These are phyloP conservation scores for Sebastiscus albofasciatus DNA, from an alignment of 2,797 vertebrate species.

Conservation along the genomic window DNA sequence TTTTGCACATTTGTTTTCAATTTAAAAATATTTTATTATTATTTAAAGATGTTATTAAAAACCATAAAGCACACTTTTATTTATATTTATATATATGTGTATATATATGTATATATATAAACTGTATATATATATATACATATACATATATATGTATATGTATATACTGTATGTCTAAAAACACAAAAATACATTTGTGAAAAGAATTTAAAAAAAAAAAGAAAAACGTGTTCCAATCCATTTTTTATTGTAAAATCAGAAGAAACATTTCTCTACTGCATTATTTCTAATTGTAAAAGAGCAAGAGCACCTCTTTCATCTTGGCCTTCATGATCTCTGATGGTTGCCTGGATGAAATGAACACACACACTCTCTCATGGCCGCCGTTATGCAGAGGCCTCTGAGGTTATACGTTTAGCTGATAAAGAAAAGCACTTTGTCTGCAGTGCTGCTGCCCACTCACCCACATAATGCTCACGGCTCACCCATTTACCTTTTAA, in stretches of 20 bases:
- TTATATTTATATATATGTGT: too few species aligned
- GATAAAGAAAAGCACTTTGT: conserved; percentile 63
- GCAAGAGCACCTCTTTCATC: not conserved
- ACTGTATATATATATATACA: not conserved
- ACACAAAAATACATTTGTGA: not conserved
- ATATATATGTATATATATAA: not conserved
- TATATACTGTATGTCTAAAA: not conserved
- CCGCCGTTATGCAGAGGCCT: conserved; percentile 6
- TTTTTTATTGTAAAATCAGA: not conserved
- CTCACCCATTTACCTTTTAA: conserved; percentile 50
- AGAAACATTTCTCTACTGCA: not conserved
- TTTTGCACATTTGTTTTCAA: not conserved
- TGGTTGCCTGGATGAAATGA: not conserved
- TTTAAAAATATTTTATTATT: not conserved
- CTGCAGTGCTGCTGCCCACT: conserved; percentile 39
- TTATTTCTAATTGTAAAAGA: not conserved
- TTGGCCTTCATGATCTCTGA: not conserved
- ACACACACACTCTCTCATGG: not conserved
- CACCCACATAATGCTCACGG: conserved; percentile 45
- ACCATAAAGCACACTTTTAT: too few species aligned
- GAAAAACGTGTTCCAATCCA: too few species aligned
- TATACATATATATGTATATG: accelerated
- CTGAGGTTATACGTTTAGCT: conserved; percentile 30
- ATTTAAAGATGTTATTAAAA: too few species aligned
- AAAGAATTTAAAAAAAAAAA: not conserved